Conservation (phyloP, 1,140 invertebrate genomes). For the Pygmarrhopalites habei region DNA sequence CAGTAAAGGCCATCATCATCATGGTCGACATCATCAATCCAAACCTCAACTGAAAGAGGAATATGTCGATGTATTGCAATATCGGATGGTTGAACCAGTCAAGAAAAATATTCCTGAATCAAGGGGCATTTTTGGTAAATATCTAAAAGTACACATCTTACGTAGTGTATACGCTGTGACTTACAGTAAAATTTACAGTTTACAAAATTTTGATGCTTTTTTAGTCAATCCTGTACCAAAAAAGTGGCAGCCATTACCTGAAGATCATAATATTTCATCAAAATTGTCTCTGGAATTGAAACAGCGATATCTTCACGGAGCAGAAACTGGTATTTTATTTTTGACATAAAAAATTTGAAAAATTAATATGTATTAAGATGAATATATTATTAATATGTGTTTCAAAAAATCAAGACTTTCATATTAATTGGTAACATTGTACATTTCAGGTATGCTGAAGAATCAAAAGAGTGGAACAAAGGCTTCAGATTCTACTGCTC, state of each 20-base stretch:
- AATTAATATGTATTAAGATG: too few species aligned
- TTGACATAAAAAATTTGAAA: conserved; percentile 22
- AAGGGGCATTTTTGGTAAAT: too few species aligned
- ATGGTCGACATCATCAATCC: conserved; percentile 8
- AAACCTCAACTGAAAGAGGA: background rate
- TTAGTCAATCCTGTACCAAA: conserved; percentile 22
- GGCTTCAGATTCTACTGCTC: conserved; percentile 42
- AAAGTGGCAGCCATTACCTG: conserved; percentile 31
- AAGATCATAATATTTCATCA: conserved; percentile 74
- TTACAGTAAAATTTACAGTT: too few species aligned
- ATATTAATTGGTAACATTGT: too few species aligned
- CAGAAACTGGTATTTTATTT: background rate
- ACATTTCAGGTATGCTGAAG: too few species aligned
- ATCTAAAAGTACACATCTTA: too few species aligned
- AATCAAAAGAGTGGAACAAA: too few species aligned
- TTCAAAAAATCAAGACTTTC: too few species aligned
- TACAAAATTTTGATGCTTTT: too few species aligned
- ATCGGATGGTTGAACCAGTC: conserved; percentile 27
- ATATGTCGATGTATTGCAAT: conserved; percentile 21
- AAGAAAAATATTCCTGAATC: conserved; percentile 15
- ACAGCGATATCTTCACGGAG: conserved; percentile 64
- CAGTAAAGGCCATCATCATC: conserved; percentile 11
- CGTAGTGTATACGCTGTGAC: conserved; percentile 24
- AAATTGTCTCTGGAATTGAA: conserved; percentile 77
- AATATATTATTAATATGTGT: too few species aligned